These are phyloP conservation scores for Natator depressus DNA, from an alignment of 2,113 vertebrate genomes.

Conservation along the genomic window DNA sequence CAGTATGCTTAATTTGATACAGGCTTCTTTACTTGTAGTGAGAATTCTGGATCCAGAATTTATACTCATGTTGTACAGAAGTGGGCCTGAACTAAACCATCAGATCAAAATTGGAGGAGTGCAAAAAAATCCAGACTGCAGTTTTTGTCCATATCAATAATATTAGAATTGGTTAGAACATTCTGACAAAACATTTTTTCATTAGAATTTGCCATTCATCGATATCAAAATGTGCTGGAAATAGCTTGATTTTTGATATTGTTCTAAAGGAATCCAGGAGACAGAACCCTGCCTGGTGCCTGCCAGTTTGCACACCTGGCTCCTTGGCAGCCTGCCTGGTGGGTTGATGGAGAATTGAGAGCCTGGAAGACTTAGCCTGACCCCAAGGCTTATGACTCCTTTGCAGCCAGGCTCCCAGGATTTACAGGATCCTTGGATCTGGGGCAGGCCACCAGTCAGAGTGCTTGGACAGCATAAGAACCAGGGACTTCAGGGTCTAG, in stretches of 20 bases:
- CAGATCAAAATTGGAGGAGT: background rate
- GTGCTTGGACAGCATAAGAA: background rate
- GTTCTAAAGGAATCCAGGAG: slow-evolving; percentile 51
- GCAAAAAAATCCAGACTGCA: background rate
- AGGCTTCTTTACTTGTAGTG: background rate
- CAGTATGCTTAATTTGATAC: background rate
- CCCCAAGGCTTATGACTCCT: background rate
- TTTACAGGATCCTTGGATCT: background rate
- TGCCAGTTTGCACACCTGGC: slow-evolving; percentile 29
- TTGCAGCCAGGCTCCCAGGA: background rate
- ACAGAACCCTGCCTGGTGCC: background rate
- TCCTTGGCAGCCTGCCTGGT: background rate
- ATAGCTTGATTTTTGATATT: slow-evolving; percentile 54
- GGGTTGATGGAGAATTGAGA: background rate
- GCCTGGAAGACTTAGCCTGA: background rate
- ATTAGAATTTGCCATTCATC: slow-evolving; percentile 16
- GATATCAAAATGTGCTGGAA: slow-evolving; percentile 42
- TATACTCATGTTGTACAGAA: background rate
- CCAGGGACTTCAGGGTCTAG: fast-evolving
- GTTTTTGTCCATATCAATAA: slow-evolving; percentile 22
- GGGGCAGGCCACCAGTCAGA: background rate
- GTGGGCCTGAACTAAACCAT: background rate
- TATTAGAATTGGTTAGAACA: slow-evolving; percentile 11
- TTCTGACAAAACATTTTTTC: slow-evolving; percentile 38
- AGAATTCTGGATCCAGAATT: background rate